Conservation (phyloP, 2,113 vertebrate genomes). For the Leucoraja erinaceus region DNA sequence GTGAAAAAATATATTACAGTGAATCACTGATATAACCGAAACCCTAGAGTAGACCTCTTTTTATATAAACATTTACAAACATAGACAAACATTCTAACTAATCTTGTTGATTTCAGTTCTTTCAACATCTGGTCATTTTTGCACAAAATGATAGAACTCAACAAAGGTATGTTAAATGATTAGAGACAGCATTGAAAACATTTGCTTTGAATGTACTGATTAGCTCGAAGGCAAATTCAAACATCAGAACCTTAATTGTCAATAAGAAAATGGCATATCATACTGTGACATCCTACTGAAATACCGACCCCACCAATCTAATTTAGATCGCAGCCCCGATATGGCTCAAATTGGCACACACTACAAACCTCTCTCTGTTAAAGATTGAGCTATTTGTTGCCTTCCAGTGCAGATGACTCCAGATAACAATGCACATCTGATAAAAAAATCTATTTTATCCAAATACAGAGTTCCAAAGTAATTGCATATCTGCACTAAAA, state of each 20-base stretch:
- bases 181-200: background rate
- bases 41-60: background rate
- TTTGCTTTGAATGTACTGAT: no score
- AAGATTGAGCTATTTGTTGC: background rate
- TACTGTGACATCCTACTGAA: slow-evolving; percentile 7
- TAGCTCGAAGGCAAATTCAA: background rate
- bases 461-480: slow-evolving; percentile 1
- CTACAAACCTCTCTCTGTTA: background rate
- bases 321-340: slow-evolving; percentile 25
- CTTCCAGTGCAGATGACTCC: slow-evolving; percentile 21
- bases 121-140: background rate
- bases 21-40: background rate
- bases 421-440: slow-evolving; percentile 35
- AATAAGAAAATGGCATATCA: background rate
- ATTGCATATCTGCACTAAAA: background rate
- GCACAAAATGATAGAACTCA: background rate
- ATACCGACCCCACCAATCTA: background rate
- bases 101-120: background rate
- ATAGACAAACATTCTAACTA: background rate
- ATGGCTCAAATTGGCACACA: background rate
- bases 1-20: background rate
- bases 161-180: background rate
- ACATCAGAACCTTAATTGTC: background rate
- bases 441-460: background rate
- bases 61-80: background rate